Evolutionary conservation across 2,797 vertebrate species (phyloP).

Genomic region (Hirundo rustica): DNA sequence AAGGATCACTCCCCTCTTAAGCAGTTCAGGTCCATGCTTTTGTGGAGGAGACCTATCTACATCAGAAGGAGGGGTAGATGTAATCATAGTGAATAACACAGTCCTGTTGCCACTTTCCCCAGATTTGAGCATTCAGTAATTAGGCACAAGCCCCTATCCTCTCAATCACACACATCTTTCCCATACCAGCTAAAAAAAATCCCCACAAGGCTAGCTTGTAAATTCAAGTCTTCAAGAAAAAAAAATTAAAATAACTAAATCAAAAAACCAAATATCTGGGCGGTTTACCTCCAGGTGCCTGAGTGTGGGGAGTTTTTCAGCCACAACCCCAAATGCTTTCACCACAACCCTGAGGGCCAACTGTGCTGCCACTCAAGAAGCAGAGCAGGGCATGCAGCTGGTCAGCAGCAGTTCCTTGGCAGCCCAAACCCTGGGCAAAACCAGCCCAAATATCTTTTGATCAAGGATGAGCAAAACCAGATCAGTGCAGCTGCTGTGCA

Average conservation of each 20-base stretch:
- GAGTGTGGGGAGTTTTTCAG: slow-evolving; percentile 25
- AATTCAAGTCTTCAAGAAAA: neutral
- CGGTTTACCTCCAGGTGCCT: neutral
- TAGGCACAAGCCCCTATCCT: neutral
- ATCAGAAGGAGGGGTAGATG: neutral
- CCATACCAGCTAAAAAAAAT: neutral
- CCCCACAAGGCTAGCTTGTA: neutral
- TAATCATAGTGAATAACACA: neutral
- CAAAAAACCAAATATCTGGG: neutral
- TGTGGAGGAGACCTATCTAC: neutral
- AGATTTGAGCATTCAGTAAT: neutral
- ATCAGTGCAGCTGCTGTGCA: rapidly evolving
- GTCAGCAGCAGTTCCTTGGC: neutral
- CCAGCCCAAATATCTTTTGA: too few relatives aligned
- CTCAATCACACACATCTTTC: neutral
- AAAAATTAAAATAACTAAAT: neutral
- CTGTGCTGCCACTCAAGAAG: neutral
- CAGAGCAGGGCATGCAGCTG: neutral
- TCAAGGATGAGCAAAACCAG: neutral
- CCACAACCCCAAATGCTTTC: neutral
- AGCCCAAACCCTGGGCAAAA: neutral
- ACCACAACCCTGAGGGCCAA: neutral
- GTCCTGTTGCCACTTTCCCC: neutral
- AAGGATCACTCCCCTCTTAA: neutral
- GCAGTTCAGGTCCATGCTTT: neutral